Evolutionary conservation across 2,888 invertebrate genomes (phyloP).

Genomic region (Neria commutata): DNA sequence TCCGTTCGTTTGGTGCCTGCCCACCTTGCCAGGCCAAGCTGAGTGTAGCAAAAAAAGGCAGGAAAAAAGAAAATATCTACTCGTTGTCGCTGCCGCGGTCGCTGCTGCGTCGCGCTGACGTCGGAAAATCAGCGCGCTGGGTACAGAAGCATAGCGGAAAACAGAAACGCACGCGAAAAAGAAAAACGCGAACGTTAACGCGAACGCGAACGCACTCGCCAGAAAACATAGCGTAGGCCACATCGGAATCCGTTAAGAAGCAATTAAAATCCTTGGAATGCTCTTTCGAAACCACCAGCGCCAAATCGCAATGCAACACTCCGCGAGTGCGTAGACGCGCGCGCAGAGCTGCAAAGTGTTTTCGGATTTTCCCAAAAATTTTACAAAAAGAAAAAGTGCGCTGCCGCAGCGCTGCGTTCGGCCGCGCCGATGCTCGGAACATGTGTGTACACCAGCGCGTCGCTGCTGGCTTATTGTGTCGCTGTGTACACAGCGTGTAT

Average conservation of each 20-base stretch:
- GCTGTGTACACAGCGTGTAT: neutral
- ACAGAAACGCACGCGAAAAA: neutral
- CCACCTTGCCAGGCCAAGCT: too few species aligned
- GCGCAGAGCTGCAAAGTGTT: neutral
- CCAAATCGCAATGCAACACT: neutral
- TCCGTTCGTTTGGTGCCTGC: too few species aligned
- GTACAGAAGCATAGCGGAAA: neutral
- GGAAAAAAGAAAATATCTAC: neutral
- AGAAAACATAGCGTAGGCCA: too few species aligned
- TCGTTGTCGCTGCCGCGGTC: neutral
- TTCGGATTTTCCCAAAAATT: neutral
- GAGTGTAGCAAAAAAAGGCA: too few species aligned
- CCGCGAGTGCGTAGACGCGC: neutral
- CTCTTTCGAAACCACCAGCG: neutral
- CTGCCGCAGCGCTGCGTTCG: neutral
- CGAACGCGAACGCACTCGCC: too few species aligned
- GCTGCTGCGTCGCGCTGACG: too few species aligned
- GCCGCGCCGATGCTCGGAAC: constrained; percentile 14
- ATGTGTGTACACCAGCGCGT: constrained; percentile 23
- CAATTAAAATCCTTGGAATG: constrained; percentile 2
- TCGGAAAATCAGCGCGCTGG: neutral
- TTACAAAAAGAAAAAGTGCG: neutral
- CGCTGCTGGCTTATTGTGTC: neutral
- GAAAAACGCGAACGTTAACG: neutral
- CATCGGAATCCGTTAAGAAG: too few species aligned